A percentile compares a stretch with the other conserved stretches of the same genome.
Conservation (phyloP, 2,113 vertebrate species). For the Vireo altiloquus region DNA sequence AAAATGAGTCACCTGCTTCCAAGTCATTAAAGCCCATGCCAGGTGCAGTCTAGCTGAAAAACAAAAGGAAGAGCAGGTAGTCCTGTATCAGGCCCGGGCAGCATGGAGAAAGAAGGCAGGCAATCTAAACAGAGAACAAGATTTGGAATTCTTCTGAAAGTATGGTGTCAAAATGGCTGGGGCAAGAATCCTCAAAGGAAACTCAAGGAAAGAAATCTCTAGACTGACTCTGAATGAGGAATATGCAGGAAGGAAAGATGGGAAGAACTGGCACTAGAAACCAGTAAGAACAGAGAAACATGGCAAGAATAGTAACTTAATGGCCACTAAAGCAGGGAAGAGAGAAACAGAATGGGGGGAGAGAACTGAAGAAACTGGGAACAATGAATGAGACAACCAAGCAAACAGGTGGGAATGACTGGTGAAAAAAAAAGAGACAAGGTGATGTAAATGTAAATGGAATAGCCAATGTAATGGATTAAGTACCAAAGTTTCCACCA, state of each 20-base stretch:
- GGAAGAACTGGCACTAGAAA: not conserved
- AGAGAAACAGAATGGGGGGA: not conserved
- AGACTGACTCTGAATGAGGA: not conserved
- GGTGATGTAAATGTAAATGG: not conserved
- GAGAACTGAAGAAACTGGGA: not conserved
- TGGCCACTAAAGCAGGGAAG: not conserved
- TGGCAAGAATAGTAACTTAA: not conserved
- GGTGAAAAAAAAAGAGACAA: not conserved
- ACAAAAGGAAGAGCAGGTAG: not conserved
- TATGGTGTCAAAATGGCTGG: not conserved
- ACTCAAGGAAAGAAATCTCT: not conserved
- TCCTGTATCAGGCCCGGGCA: not conserved
- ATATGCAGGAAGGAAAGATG: not conserved
- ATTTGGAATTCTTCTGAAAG: not conserved
- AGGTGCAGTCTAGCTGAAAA: not conserved
- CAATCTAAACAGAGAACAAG: not conserved
- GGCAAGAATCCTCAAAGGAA: not conserved
- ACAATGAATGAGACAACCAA: not conserved
- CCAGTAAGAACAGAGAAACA: not conserved
- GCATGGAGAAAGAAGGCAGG: not conserved
- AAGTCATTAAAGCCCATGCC: not conserved
- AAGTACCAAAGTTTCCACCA: not conserved
- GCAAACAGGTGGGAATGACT: not conserved
- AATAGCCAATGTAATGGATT: not conserved
- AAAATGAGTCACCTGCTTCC: not conserved